Base-by-base conservation (phyloP, 2,113 vertebrate species). In the Cynoglossus semilaevis region DNA sequence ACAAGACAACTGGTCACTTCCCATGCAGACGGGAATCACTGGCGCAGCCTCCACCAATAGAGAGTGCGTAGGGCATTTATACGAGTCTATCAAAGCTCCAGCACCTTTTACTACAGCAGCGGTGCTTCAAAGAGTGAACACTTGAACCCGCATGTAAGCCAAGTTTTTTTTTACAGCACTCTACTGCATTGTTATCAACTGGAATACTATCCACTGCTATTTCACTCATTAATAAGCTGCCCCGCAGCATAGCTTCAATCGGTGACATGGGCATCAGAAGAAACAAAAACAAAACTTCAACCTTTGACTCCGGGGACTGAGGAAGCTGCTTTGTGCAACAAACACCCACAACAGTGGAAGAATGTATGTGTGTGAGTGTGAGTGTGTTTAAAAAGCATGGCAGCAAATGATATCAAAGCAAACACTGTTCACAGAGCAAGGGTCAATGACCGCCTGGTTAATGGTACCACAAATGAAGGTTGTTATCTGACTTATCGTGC, bases 181-280 rank as follows among this genome's bases (percentile, higher is more conserved):
- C 57, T 57, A 46, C 79, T 81, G 75, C 68, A 63, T 51, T 67
- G 70, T 76, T 88, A 83, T 86, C 75, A 77, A 64, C 65, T 76
- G 22, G 22, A 49, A 46, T 16, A 50, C 55, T 29, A 62, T 77
- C 43, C 61, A 49, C 77, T 67, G 68, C 74, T 63, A 77, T 72
- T 79, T 79, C 73, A 74, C 78, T 76, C 62, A 80, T 84, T 70
- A 83, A 84, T 85, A 89, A 82, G 83, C 67, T 58, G 50, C 65
- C 49, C 36, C 5, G 35, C 65, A 49, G 68, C 62, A 17, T 51
- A 18, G 49, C 74, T 67, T 77, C 84, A 87, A 88, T 89, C 70
- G 85, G 63, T 58, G 60, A 53, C 29, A 44, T 62, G 80, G 76
- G 84, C 4, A 73, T 62, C 69, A 63, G 66, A 51, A 54, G 58